Base-by-base conservation (phyloP, 2,888 invertebrate genomes). In the Pogonocherus hispidulus region DNA sequence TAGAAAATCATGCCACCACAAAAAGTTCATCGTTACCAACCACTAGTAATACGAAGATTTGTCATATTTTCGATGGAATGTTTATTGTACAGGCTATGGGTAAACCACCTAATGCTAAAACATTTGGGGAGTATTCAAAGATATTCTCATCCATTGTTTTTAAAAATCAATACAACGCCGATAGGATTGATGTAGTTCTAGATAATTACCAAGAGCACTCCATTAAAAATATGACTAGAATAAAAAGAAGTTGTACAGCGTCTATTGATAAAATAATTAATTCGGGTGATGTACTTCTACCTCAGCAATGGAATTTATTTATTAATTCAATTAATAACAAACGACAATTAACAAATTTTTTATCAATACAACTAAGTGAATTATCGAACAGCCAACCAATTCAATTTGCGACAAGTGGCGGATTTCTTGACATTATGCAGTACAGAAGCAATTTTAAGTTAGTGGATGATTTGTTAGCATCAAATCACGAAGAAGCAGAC, bases 401-500 rank as follows among this genome's bases (percentile, higher is more conserved):
- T 16, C 57, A 67, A 6, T 56, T 70, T 52, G 63, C 32, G 0
- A 70, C 70, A 8, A 67, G 67, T 59, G 67, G 67, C 1, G 71
- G 71, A 37, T 73, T 69, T 59, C 4, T 1, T 0, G 20, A 60
- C n/a, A 23, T 71, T 8, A 14, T n/a, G n/a, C 11, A 71, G 3
- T 71, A 71, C 44, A 55, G 56, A 49, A 16, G 57, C 18, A 73
- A 71, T 41, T 71, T 32, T 41, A 0, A 8, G 5, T 11, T 67
- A 14, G 8, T 44, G 9, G 35, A 27, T n/a, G 47, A 67, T 46
- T 57, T 72, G 46, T 46, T 67, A 20, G 27, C n/a, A 1, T 46
- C 73, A 11, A 60, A 23, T 1, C 69, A 74, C 14, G 74, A 73
- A 63, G 70, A 73, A 56, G 70, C 70, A 2, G 73, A 71, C 35